Base-by-base conservation (phyloP, 1,140 invertebrate genomes). In the Drosophila tsacasi region DNA sequence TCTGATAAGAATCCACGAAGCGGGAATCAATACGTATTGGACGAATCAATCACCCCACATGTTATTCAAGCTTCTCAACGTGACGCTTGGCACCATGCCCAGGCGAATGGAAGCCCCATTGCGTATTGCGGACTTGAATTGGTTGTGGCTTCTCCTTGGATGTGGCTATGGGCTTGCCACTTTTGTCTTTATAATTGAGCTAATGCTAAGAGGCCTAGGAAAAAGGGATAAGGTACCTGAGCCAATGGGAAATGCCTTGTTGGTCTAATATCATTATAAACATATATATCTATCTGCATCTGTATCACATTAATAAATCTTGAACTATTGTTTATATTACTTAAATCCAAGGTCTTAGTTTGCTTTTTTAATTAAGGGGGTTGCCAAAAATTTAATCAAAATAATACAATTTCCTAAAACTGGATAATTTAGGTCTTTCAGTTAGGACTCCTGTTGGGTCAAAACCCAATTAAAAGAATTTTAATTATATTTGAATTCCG, bases 141-240 rank as follows among this genome's bases (percentile, higher is more conserved):
- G 44, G 32, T 15, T 80, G 6, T 76, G 65, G 46, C 49, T 55
- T 46, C 32, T 79, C 3, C 39, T 79, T 17, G 47, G 47, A 4
- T 19, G 58, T 7, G 60, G 54, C 25, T 79, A 72, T 27, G 39
- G 37, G 2, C 2, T 65, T 3, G 66, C 76, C 5, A 35, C 19
- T 12, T 8, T 77, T 6, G 50, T 46, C 17, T 72, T 79, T 30
- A 35, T 79, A 0, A 35, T 35, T 2, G 67, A 79, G 35, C 21
- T 66, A 2, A 39, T 21, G 7, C 8, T 67, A 1, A 40, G 39
- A 6, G 35, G 37, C 32, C 35, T 15, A 19, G 10, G 15, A 10
- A 35, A 3, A 50, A 13, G 3, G 2, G 32, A 8, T 2, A 32
- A 8, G 6, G 9, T 4, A 9, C 3, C 19, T 10, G 4, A 15